These are phyloP conservation scores for Lacanobia wlatinum DNA, from an alignment of 2,888 invertebrate species.

Conservation along the genomic window DNA sequence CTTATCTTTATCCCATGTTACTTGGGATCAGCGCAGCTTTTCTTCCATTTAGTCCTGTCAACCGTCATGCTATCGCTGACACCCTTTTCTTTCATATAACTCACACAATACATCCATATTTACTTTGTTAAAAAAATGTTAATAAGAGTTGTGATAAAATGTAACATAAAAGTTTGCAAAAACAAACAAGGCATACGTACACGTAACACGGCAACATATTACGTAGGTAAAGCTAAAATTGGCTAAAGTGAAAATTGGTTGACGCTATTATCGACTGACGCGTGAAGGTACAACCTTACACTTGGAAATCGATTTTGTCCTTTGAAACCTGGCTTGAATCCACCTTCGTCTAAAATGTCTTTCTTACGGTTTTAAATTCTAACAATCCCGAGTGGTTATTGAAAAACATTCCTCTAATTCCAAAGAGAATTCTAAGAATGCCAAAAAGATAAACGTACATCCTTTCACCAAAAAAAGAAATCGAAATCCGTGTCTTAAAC, in stretches of 20 bases:
- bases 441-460: slow-evolving; percentile 31
- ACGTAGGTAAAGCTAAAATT: not conserved
- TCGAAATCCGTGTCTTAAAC: slow-evolving; percentile 48
- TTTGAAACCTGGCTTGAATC: slow-evolving; percentile 2
- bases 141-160: not conserved
- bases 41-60: too few species aligned
- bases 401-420: slow-evolving; percentile 7
- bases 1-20: too few species aligned
- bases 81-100: too few species aligned
- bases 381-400: not conserved
- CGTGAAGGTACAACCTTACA: slow-evolving; percentile 1
- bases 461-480: slow-evolving; percentile 26
- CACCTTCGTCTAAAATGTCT: not conserved
- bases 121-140: not conserved
- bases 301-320: slow-evolving; percentile 32
- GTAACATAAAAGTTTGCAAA: not conserved
- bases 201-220: too few species aligned
- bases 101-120: too few species aligned
- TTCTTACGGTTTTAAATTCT: not conserved
- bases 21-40: too few species aligned
- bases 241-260: not conserved
- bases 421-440: slow-evolving; percentile 16
- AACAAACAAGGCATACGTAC: not conserved
- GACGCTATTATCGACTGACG: slow-evolving; percentile 2
- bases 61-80: too few species aligned